Evolutionary conservation across 2,113 vertebrate species (phyloP), one percentile per base, ranked within the genome.

Genomic region (Hystrix cristata): DNA sequence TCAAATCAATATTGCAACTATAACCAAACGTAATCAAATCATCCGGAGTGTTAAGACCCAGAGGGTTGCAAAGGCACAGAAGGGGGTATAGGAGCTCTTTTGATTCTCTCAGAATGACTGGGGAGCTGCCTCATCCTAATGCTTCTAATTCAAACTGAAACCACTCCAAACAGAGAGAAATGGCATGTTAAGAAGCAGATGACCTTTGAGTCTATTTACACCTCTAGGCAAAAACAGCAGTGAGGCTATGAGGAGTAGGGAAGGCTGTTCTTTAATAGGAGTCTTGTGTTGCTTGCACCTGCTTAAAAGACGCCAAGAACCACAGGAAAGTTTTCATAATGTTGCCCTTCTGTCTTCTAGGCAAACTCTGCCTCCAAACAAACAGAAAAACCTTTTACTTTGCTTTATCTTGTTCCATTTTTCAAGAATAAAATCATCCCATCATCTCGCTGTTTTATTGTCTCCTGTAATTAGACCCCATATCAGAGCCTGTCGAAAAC

Each of bases 131-230:
- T 97, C 93, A 69, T 95, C 72, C 91, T 69, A 91, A 92, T 80
- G 60, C 91, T 76, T 96, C 88, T 90, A 64, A 94, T 87, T 95
- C 82, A 85, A 69, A 95, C 72, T 59, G 92, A 98, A 98, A 88
- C 53, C 57, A 64, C 48, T 86, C 94, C 69, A 87, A 96, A 89
- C 85, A 71, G 59, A 95, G 53, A 95, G 92, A 93, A 92, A 92
- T 43, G 72, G 82, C 88, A 93, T 88, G 87, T 76, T 97, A 96
- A 95, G 92, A 97, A 91, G 89, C 88, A 80, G 82, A 94, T 98
- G 98, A 98, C 97, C 98, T 98, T 98, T 97, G 92, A 97, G 95
- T 98, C 95, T 97, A 92, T 98, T 97, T 95, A 94, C 91, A 97
- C 96, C 92, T 95, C 94, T 90, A 78, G 96, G 96, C 92, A 93